Evolutionary conservation across 2,113 vertebrate genomes (phyloP), one percentile per base, ranked within the genome.

Genomic region (Strix aluco): DNA sequence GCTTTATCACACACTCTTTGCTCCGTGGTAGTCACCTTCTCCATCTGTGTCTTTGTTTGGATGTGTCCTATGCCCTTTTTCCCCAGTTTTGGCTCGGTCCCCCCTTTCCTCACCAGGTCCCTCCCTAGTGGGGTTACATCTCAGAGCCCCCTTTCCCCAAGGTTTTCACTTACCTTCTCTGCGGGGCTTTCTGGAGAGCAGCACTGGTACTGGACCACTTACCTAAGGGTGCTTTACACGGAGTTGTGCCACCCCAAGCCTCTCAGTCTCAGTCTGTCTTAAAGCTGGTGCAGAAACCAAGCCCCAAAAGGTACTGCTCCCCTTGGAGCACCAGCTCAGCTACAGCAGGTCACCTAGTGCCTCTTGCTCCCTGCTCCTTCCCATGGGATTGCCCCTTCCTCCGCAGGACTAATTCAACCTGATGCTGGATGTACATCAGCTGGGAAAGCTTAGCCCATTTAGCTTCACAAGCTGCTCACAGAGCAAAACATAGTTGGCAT

Each of bases 41-140:
- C 70, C 82, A 59, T 36, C 57, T 29, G n/a, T 21, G 15, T 27
- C 70, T 36, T 36, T 25, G 3, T 32, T 29, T n/a, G 22, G 32
- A 20, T 51, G 32, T 5, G 32, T 26, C 66, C 77, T 54, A 5
- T 32, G 17, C 18, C 10, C 30, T 74, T 66, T 75, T 8, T 11
- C 2, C 26, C n/a, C 5, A 5, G 3, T 44, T 57, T 55, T n/a
- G 14, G 7, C 6, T 52, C 36, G 0, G 26, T 44, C 9, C 32
- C 12, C 11, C 19, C 27, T 70, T n/a, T 29, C 71, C 59, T 75
- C 52, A 12, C 49, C 29, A 29, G 10, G 5, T 65, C 36, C 36
- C 36, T 70, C 55, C 77, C 32, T 26, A 6, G 5, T 30, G 40
- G 29, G 26, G 6, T 29, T 46, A n/a, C 2, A 38, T 36, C 79